phyloP scores from a whole-genome alignment of 2,797 vertebrate genomes.

The Helicolenus hilgendorfi region DNA sequence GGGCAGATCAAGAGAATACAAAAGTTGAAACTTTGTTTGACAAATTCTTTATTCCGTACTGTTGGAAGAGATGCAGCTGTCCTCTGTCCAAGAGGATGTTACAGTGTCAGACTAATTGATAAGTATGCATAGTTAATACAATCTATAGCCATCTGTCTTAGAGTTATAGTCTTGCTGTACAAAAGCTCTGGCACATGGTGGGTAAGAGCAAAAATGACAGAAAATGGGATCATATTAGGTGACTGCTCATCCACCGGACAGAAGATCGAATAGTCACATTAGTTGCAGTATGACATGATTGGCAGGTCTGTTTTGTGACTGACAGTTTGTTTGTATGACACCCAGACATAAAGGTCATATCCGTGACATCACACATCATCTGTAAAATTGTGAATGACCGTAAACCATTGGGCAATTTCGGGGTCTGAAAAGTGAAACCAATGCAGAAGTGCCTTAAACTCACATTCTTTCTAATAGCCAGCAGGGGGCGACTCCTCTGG shows the following conservation, averaged over 20 bases:
- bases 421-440: too few species aligned
- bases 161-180: constrained; percentile 4
- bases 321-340: constrained; percentile 10
- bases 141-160: constrained; percentile 18
- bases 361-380: constrained; percentile 12
- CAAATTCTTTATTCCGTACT: background rate
- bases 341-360: constrained; percentile 19
- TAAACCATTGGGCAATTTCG: too few species aligned
- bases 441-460: too few species aligned
- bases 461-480: too few species aligned
- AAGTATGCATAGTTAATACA: constrained; percentile 29
- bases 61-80: constrained; percentile 11
- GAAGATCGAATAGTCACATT: background rate
- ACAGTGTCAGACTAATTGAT: constrained; percentile 24
- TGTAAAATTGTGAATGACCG: background rate
- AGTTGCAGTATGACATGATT: constrained; percentile 10
- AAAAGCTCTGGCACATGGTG: background rate
- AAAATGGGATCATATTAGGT: constrained; percentile 35
- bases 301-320: constrained; percentile 26
- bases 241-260: background rate
- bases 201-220: constrained; percentile 9
- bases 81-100: constrained; percentile 11
- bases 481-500: too few species aligned
- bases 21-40: constrained; percentile 17
- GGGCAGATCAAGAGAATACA: constrained; percentile 37